Conservation (phyloP, 1,140 invertebrate species). For the Akabosia matsudoensis region DNA sequence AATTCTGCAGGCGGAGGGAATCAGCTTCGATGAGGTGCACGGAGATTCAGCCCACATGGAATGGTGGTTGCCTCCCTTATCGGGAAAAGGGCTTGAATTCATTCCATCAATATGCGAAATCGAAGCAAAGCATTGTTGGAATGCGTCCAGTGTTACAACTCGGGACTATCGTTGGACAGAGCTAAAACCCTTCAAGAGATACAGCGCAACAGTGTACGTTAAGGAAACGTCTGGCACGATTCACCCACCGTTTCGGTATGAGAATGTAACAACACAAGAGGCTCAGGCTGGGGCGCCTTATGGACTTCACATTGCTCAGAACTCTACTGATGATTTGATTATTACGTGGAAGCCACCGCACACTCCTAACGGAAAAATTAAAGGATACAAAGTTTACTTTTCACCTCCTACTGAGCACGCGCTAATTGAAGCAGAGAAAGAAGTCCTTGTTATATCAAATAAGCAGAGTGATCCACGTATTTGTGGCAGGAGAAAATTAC, state of each 20-base stretch:
- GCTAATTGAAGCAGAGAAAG: constrained; percentile 47
- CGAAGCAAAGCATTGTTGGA: constrained; percentile 49
- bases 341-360: constrained; percentile 66
- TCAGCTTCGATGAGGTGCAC: not conserved
- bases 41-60: constrained; percentile 52
- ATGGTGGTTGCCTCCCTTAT: constrained; percentile 57
- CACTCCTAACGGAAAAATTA: constrained; percentile 62
- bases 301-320: constrained; percentile 63
- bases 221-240: constrained; percentile 53
- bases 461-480: constrained; percentile 58
- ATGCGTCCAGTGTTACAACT: constrained; percentile 28
- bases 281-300: constrained; percentile 62
- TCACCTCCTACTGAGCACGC: constrained; percentile 57
- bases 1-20: constrained; percentile 55
- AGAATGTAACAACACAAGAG: constrained; percentile 61
- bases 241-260: constrained; percentile 62
- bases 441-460: constrained; percentile 48
- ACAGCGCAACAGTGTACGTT: constrained; percentile 75
- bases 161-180: constrained; percentile 50
- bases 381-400: constrained; percentile 55
- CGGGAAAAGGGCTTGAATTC: constrained; percentile 58
- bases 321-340: constrained; percentile 61
- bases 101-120: constrained; percentile 58
- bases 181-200: constrained; percentile 66
- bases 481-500: constrained; percentile 63